phyloP scores from a whole-genome alignment of 2,113 vertebrate genomes.

The Apodemus speciosus region DNA sequence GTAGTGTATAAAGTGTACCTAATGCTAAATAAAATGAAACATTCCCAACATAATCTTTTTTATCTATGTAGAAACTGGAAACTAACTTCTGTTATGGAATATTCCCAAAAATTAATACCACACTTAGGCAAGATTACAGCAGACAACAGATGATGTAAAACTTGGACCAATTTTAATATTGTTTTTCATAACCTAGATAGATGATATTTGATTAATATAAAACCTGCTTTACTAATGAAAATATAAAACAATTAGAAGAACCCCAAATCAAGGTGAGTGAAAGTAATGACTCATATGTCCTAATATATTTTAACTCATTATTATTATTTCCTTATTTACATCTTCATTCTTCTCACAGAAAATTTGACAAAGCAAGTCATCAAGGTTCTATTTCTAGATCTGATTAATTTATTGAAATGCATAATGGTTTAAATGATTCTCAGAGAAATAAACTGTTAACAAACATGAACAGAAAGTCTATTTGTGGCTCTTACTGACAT shows the following conservation, averaged over 20 bases:
- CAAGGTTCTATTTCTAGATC: background rate
- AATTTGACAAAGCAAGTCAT: background rate
- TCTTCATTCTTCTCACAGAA: background rate
- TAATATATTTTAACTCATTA: background rate
- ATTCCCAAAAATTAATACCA: too few relatives aligned
- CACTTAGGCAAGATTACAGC: background rate
- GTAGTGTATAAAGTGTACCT: background rate
- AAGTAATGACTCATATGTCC: background rate
- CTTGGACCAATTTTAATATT: background rate
- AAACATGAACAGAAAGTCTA: background rate
- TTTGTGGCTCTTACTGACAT: background rate
- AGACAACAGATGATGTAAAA: background rate
- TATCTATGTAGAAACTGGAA: background rate
- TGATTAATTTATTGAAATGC: background rate
- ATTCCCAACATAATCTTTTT: background rate
- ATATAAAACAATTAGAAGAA: background rate
- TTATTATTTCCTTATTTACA: background rate
- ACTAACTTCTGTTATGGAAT: background rate
- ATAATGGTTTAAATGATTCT: conserved; percentile 21
- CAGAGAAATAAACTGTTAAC: background rate
- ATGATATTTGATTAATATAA: background rate
- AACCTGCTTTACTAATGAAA: background rate
- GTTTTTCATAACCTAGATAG: background rate
- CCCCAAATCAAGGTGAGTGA: background rate
- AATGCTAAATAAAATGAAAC: background rate